Evolutionary conservation across 2,797 vertebrate species (phyloP), one percentile per base, ranked within the genome.

Genomic region (Lycodopsis pacificus): DNA sequence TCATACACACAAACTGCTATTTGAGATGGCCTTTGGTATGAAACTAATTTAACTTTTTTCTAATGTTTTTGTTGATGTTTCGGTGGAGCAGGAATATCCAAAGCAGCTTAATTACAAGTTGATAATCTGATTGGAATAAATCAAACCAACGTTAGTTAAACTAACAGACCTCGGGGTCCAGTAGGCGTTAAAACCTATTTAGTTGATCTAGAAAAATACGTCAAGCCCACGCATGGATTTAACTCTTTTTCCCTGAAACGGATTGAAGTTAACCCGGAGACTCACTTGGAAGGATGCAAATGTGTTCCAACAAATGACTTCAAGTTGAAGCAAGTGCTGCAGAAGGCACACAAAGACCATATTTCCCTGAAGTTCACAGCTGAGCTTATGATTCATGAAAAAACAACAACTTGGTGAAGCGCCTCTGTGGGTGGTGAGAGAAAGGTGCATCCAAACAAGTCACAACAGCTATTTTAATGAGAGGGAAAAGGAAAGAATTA

Each of bases 1-100:
- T 66, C 53, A 20, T 10, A 42, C 49, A 70, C 83, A 66, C 79
- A 79, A 76, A 69, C 75, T 77, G 66, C 71, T 56, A 72, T 82
- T 82, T 82, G 22, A 68, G 69, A 56, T 27, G 61, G 36, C 57
- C 40, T 76, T 71, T 22, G 40, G 6, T 68, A 7, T 65, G 12
- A n/a, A 27, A 38, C 30, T 38, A 25, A 15, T 36, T n/a, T 0
- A 67, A 67, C 3, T 34, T 36, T 59, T 30, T 44, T 13, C 27
- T 25, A 0, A 25, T 58, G 42, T 65, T 22, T 40, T 32, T 62
- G 25, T 3, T 61, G 25, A 22, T 58, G 22, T 65, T 53, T 32
- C 32, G 32, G 65, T 48, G n/a, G 4, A n/a, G 10, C 9, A n/a
- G 48, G 7, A 20, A 30, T 42, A 20, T 57, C 53, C 13, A 12